Evolutionary conservation across 2,113 vertebrate species (phyloP), one percentile per base, ranked within the genome.

Genomic region (Dasypus novemcinctus): DNA sequence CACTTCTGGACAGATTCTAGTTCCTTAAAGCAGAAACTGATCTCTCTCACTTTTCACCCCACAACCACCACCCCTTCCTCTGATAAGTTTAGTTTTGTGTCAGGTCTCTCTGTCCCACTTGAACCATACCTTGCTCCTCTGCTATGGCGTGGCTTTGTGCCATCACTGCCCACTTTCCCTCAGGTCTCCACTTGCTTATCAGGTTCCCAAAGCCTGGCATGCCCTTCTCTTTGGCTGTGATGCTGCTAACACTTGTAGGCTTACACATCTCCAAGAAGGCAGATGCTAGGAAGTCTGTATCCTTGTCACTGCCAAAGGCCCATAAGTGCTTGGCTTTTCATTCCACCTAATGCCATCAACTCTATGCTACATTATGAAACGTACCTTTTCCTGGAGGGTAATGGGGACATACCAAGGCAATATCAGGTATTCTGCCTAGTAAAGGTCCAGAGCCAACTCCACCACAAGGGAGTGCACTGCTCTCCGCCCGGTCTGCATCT

Each of bases 61-160:
- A 71, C 0, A 0, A 2, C 18, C 21, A 33, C 18, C 0, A 64
- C 1, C 7, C 57, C 36, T 36, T 52, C 27, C 11, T 59, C 46
- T 5, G 7, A 33, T 20, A 80, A 29, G 27, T 17, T 63, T 84
- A 41, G 8, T 63, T 52, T 46, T 52, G 18, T 5, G 10, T 68
- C 41, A 1, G n/a, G 7, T 59, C 36, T 36, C 2, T 54, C 15
- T 57, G 4, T 33, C 66, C 25, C 4, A 33, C 46, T 27, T 46
- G 33, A 43, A 23, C 36, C 36, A 38, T 75, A 4, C 20, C 43
- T n/a, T 17, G 21, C 17, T 17, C 10, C 23, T 15, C 17, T n/a
- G 7, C 3, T 43, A n/a, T 20, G 1, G 1, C 11, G 78, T n/a
- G 29, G 14, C 61, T 46, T 31, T 41, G 11, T 25, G 27, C 23